Base-by-base conservation (phyloP, 2,888 invertebrate species). In the Neria commutata region DNA sequence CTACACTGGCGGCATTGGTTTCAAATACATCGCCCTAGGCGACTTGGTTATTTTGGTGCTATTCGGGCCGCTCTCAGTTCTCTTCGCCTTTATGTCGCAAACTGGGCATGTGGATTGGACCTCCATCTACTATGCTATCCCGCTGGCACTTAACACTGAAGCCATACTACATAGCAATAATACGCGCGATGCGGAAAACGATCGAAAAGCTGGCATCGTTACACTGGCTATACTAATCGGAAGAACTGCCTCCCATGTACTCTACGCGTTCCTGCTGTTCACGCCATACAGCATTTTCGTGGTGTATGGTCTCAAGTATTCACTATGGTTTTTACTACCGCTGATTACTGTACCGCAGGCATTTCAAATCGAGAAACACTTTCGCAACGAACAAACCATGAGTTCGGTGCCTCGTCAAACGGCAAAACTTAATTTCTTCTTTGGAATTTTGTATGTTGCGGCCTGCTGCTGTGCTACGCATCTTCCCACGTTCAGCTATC, bases 111-210 rank as follows among this genome's bases (percentile, higher is more conserved):
- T 95, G n/a, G 92, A 94, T 75, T 91, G 92, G 90, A 89, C 91
- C 47, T 92, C 94, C 1, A 91, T 97, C 70, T 91, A 94, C 72
- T 97, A 96, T 83, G 95, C 96, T 23, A 89, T 97, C 72, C 97
- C 97, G 5, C 83, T 98, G 62, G 96, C 97, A 10, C 83, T 98
- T 21, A 96, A 95, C 75, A 95, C 95, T 1, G 97, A 96, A 81
- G 96, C 96, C 51, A 96, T 97, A 74, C 84, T 98, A 58, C 97
- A 97, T 78, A 92, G 94, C 74, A 98, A 97, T 79, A 97, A 98
- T 78, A 94, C 95, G 1, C 86, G 96, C 67, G 96, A 97, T 83
- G 86, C 92, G 67, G 94, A 94, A 74, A 89, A 89, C 60, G 97
- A 97, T 76, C 87, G 89, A 62, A 88, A 88, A 77, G 96, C 93